Conservation (phyloP, 1,140 invertebrate genomes). For the Zaprionus africanus region DNA sequence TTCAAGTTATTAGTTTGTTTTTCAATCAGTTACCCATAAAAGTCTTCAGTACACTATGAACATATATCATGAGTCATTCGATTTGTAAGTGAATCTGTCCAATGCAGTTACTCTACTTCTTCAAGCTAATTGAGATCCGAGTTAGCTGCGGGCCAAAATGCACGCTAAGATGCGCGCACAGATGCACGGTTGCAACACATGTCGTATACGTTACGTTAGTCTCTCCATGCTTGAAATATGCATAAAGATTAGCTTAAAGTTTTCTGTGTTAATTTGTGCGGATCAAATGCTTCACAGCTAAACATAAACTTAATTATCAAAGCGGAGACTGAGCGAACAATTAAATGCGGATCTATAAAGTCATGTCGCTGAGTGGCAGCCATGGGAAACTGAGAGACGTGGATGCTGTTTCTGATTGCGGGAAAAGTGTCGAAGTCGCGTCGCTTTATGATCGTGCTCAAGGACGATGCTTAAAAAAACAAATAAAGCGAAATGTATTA, state of each 20-base stretch:
- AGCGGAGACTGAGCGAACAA: conserved; percentile 43
- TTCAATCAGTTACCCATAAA: no score
- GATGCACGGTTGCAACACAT: conserved; percentile 8
- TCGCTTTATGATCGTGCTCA: conserved; percentile 56
- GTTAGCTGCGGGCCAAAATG: conserved; percentile 1
- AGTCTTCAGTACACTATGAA: no score
- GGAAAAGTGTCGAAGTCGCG: conserved; percentile 67
- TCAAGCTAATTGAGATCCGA: background rate
- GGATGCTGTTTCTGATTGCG: conserved; percentile 33
- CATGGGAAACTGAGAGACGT: conserved; percentile 58
- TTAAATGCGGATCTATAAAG: conserved; percentile 45
- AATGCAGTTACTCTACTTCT: background rate
- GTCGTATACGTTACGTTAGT: conserved; percentile 2
- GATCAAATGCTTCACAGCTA: background rate
- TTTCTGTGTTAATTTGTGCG: conserved; percentile 4
- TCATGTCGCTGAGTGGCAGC: conserved; percentile 34
- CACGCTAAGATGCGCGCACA: background rate
- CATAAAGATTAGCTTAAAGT: background rate
- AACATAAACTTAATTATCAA: conserved; percentile 11
- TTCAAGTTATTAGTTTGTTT: no score
- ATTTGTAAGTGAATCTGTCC: background rate
- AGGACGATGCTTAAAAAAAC: conserved; percentile 78
- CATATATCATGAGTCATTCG: no score
- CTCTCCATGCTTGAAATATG: conserved; percentile 6
- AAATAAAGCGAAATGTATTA: conserved; percentile 80